Conservation (phyloP, 2,113 vertebrate genomes). For the Ursus arctos region DNA sequence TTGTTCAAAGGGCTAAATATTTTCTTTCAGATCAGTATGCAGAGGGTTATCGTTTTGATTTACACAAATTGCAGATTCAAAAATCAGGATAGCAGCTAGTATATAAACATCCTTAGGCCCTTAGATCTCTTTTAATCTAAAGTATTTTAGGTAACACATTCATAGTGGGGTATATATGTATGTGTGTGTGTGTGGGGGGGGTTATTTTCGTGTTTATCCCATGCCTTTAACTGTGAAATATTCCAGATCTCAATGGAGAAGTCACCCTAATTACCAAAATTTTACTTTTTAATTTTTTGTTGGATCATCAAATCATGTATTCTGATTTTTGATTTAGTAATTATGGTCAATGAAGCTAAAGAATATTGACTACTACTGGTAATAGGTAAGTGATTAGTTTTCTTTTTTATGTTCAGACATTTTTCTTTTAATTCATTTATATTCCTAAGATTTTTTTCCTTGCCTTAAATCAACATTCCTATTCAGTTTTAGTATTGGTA, state of each 20-base stretch:
- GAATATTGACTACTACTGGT: not conserved
- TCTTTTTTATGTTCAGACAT: not conserved
- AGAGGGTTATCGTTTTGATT: not conserved
- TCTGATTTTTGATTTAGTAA: not conserved
- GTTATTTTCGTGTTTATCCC: not conserved
- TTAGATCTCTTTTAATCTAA: not conserved
- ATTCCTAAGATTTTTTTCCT: not conserved
- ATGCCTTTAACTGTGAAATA: not conserved
- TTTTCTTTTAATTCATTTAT: conserved; percentile 27
- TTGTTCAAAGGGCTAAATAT: not conserved
- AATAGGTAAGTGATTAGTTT: not conserved
- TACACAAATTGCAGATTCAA: not conserved
- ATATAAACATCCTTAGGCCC: not conserved
- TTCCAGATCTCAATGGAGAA: not conserved
- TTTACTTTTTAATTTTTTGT: conserved; percentile 27
- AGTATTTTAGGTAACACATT: not conserved
- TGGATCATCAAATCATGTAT: not conserved
- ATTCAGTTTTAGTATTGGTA: not conserved
- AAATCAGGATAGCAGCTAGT: not conserved
- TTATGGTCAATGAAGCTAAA: not conserved
- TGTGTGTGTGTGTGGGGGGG: not conserved
- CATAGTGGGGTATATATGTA: not conserved
- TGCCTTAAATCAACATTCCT: not conserved
- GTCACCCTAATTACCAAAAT: not conserved
- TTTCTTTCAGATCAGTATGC: not conserved